Percentiles rank a stretch among this genome's conserved stretches.
Evolutionary conservation across 1,140 invertebrate genomes (phyloP).

Genomic region (Branchinecta lynchi): DNA sequence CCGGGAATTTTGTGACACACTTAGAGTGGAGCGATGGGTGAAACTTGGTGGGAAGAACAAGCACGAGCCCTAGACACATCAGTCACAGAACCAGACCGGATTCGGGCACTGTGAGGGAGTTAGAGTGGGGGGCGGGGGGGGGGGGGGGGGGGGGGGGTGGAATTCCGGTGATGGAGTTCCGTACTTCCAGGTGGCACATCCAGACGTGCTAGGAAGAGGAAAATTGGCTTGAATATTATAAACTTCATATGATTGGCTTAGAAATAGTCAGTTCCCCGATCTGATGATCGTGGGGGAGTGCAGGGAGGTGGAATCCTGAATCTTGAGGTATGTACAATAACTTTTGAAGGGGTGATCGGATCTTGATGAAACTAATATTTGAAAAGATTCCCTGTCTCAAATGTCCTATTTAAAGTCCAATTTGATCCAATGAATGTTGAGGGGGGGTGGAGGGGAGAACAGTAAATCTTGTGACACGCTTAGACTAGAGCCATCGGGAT

Average conservation of each 20-base stretch:
- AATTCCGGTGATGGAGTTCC: too few species aligned
- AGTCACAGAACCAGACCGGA: background rate
- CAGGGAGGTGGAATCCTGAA: background rate
- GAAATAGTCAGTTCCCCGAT: too few species aligned
- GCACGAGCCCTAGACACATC: background rate
- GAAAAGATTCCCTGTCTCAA: constrained; percentile 3
- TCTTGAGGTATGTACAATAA: background rate
- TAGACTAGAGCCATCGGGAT: too few species aligned
- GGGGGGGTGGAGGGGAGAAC: too few species aligned
- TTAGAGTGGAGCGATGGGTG: too few species aligned
- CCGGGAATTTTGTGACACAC: too few species aligned
- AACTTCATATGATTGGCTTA: background rate
- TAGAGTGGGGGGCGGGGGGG: background rate
- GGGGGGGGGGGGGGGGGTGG: background rate
- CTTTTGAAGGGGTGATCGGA: background rate
- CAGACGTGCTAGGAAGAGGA: background rate
- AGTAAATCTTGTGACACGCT: too few species aligned
- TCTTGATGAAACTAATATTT: too few species aligned
- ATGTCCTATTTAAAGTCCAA: background rate
- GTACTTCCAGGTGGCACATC: too few species aligned
- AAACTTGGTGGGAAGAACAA: constrained; percentile 6
- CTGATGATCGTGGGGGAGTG: background rate
- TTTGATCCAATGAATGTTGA: too few species aligned
- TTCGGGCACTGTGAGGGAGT: background rate
- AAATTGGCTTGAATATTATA: background rate